Conservation (phyloP, 2,113 vertebrate genomes). For the Pituophis catenifer region DNA sequence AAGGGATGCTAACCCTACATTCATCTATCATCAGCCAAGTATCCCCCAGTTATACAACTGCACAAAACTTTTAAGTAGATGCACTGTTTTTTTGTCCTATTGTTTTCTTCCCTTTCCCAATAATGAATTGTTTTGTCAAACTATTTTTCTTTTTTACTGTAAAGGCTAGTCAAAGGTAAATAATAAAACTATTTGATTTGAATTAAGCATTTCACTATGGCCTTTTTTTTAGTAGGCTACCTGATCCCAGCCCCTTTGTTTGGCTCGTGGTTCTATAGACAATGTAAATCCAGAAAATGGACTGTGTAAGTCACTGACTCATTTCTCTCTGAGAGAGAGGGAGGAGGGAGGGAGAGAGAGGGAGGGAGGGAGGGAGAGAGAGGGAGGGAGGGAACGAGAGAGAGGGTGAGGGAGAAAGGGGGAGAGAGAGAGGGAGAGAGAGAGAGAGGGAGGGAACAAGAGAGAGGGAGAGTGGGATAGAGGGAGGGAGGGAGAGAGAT, state of each 20-base stretch:
- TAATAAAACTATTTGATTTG: neutral
- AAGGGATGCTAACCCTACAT: neutral
- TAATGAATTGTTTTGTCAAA: neutral
- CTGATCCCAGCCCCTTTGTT: neutral
- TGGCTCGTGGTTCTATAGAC: neutral
- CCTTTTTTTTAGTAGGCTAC: neutral
- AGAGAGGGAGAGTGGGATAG: no score
- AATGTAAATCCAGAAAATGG: neutral
- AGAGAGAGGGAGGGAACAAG: no score
- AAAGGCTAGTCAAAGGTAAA: neutral
- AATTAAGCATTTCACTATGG: neutral
- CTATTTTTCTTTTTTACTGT: neutral
- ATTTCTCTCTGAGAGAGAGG: neutral
- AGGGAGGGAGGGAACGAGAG: no score
- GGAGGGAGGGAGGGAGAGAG: no score
- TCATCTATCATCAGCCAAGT: neutral
- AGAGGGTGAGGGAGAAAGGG: no score
- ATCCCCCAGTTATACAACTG: neutral
- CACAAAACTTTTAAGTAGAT: neutral
- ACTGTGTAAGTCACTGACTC: neutral
- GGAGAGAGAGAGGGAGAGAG: no score
- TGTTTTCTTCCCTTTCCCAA: neutral
- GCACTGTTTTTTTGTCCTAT: neutral
- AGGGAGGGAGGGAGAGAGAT: no score
- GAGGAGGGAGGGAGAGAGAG: no score